Conservation (phyloP, 35 echinoderm and acorn worm genomes). For the Apostichopus japonicus region DNA sequence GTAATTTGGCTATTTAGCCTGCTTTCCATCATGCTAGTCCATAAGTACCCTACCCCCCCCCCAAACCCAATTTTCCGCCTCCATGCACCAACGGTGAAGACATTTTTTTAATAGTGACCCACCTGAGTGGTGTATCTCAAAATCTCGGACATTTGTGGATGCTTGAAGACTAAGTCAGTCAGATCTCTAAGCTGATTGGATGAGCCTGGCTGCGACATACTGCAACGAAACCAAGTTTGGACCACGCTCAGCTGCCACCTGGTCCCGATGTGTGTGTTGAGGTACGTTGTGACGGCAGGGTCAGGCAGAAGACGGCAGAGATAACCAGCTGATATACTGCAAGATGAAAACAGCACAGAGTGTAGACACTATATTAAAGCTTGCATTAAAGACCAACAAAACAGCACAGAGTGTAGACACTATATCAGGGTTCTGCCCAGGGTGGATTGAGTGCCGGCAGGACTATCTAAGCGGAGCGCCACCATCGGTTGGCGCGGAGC, state of each 20-base stretch:
- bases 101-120: background rate
- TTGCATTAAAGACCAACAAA: too few species aligned
- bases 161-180: constrained; percentile 31
- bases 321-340: constrained; percentile 52
- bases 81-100: too few species aligned
- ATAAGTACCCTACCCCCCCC: too few species aligned
- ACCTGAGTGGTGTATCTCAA: constrained; percentile 2
- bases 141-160: constrained; percentile 26
- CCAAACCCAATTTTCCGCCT: too few species aligned
- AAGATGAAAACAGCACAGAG: background rate
- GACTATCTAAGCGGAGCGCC: too few species aligned
- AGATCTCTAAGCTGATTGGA: constrained; percentile 44
- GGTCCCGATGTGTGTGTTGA: background rate
- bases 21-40: too few species aligned
- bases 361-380: too few species aligned
- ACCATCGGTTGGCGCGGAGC: too few species aligned
- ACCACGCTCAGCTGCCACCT: constrained; percentile 44
- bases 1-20: too few species aligned
- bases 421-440: too few species aligned
- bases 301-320: constrained; percentile 56
- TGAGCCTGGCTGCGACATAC: constrained; percentile 27
- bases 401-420: too few species aligned
- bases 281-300: constrained; percentile 17
- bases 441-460: too few species aligned
- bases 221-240: constrained; percentile 55